Conservation (phyloP, 1,140 invertebrate species). For the Trachymyrmex septentrionalis region DNA sequence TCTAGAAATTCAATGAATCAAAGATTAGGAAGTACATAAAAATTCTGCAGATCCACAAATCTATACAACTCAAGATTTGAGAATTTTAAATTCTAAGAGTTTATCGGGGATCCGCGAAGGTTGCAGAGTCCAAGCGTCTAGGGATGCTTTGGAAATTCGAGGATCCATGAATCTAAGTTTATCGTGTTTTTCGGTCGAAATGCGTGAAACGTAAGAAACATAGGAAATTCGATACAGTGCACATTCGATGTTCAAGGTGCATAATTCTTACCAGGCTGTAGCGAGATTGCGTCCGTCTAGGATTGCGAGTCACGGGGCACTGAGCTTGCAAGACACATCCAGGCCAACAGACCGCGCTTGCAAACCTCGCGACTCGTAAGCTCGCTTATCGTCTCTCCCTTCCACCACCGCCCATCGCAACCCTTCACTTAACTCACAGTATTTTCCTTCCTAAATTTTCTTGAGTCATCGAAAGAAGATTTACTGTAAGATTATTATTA, state of each 20-base stretch:
- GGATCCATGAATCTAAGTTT: neutral
- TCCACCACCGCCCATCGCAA: conserved; percentile 50
- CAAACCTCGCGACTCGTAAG: conserved; percentile 72
- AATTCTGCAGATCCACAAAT: neutral
- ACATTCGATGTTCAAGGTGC: neutral
- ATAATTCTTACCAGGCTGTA: conserved; percentile 63
- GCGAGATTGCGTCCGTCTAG: conserved; percentile 77
- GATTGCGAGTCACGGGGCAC: conserved; percentile 83
- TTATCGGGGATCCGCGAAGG: neutral
- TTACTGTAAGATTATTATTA: neutral
- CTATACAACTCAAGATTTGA: neutral
- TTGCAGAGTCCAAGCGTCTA: neutral
- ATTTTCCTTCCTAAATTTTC: conserved; percentile 43
- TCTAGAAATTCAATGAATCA: neutral
- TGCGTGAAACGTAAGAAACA: conserved; percentile 18
- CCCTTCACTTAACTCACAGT: conserved; percentile 39
- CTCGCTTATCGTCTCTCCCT: conserved; percentile 69
- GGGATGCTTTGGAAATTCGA: neutral
- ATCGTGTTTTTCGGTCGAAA: neutral
- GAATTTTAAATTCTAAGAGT: neutral
- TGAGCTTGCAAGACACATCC: conserved; percentile 82
- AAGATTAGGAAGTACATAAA: neutral
- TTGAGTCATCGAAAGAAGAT: neutral
- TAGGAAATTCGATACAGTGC: conserved; percentile 1
- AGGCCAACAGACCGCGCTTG: conserved; percentile 76